A percentile compares a stretch with the other conserved stretches of the same genome.
Evolutionary conservation across 2,888 invertebrate species (phyloP).

Genomic region (Hymenopus coronatus): DNA sequence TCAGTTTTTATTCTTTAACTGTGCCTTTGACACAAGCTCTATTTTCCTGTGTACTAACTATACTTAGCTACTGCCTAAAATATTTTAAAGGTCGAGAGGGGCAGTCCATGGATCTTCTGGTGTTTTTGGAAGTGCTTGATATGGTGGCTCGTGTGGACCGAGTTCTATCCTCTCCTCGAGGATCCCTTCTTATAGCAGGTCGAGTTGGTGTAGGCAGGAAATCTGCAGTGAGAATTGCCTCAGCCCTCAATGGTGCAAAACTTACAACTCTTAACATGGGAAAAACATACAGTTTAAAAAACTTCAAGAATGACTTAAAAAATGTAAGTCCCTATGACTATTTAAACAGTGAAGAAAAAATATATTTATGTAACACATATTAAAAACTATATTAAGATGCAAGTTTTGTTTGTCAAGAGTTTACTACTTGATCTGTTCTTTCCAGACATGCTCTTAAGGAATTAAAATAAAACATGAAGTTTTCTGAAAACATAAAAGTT

Average conservation of each 20-base stretch:
- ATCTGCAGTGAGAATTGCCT: constrained; percentile 70
- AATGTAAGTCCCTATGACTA: constrained; percentile 50
- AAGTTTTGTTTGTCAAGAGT: too few species aligned
- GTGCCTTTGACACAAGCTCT: too few species aligned
- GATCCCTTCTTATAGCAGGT: constrained; percentile 69
- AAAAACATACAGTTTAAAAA: constrained; percentile 55
- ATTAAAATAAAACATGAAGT: too few species aligned
- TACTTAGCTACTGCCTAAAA: constrained; percentile 17
- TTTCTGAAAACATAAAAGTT: too few species aligned
- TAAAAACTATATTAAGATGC: too few species aligned
- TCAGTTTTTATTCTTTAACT: too few species aligned
- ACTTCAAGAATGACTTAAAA: constrained; percentile 79
- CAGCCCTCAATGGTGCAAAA: constrained; percentile 68
- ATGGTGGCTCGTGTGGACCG: constrained; percentile 63
- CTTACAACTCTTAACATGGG: constrained; percentile 55
- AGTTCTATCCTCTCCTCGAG: constrained; percentile 58
- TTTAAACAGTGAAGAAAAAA: too few species aligned
- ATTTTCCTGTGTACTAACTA: background rate
- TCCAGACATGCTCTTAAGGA: too few species aligned
- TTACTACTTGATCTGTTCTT: too few species aligned
- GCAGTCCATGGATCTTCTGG: constrained; percentile 58
- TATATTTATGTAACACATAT: too few species aligned
- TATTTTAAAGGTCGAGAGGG: constrained; percentile 59
- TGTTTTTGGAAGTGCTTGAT: constrained; percentile 65
- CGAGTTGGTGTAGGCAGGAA: constrained; percentile 78